Evolutionary conservation across 2,113 vertebrate species (phyloP), one percentile per base, ranked within the genome.

Genomic region (Oxyura jamaicensis): DNA sequence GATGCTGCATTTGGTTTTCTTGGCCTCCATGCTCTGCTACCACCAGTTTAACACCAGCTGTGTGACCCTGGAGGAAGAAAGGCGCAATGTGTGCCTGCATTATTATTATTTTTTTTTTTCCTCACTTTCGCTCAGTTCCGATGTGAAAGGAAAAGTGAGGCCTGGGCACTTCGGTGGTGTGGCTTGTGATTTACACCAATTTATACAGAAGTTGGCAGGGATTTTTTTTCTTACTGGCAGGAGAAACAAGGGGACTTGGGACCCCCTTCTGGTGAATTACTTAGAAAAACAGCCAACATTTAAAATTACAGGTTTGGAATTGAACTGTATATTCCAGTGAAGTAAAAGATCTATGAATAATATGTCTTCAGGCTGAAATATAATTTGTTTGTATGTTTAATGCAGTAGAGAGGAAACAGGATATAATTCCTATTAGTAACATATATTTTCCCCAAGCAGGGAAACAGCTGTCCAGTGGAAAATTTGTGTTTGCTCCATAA

Each of bases 371-470:
- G 81, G 13, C 94, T 90, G 89, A 95, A 95, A 89, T 76, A 80
- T 82, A 85, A 97, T 95, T 94, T 96, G 95, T 95, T 94, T 97
- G 87, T 95, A 66, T 95, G 87, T 87, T 95, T 93, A 73, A 91
- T 95, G 96, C 78, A 94, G 91, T 52, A 94, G 91, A 92, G 92
- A 95, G 91, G 94, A 95, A 96, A 83, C 87, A 69, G 91, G 87
- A 89, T 92, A 91, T 89, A 96, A 95, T 95, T 95, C 78, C 91
- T 95, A 69, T 90, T 94, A 96, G 87, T 75, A 94, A 87, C 6
- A 90, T 88, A 86, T 91, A 89, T 95, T 95, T 93, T 94, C 63
- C 87, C 71, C n/a, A 66, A 94, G 74, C 87, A 91, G 84, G 59
- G 93, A 87, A 58, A 81, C 91, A 94, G 87, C 94, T 95, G 86